Percentiles rank a stretch among this genome's conserved stretches.
Evolutionary conservation across 1,140 invertebrate genomes (phyloP).

Genomic region (Zaprionus ghesquierei): DNA sequence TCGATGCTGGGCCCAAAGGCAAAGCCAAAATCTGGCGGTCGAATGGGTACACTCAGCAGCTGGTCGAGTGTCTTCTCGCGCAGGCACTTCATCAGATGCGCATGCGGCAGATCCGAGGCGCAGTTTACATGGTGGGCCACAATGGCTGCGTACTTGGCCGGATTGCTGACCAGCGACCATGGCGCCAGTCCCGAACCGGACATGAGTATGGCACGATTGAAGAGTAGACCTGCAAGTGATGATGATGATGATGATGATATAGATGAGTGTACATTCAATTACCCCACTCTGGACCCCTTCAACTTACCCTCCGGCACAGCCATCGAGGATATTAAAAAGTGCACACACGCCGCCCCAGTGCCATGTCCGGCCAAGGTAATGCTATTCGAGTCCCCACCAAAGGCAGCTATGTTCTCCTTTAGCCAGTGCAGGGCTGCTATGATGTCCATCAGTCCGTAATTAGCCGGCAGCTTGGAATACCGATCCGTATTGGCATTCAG

Average conservation of each 20-base stretch:
- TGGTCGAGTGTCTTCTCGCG: conserved; percentile 90
- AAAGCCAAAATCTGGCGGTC: conserved; percentile 91
- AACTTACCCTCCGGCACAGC: conserved; percentile 94
- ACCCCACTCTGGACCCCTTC: conserved; percentile 34
- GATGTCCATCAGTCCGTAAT: conserved; percentile 98
- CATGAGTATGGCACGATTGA: conserved; percentile 97
- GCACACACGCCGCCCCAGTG: conserved; percentile 96
- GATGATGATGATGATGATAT: too few species aligned
- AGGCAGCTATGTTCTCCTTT: conserved; percentile 95
- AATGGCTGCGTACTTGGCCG: conserved; percentile 92
- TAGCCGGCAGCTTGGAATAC: conserved; percentile 91
- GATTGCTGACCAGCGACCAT: conserved; percentile 95
- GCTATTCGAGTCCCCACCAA: conserved; percentile 95
- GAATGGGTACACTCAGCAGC: conserved; percentile 89
- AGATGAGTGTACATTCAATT: not conserved
- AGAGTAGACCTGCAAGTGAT: conserved; percentile 89
- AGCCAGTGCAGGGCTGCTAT: conserved; percentile 97
- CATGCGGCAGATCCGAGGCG: conserved; percentile 88
- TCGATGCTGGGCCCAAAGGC: conserved; percentile 96
- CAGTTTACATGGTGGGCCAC: conserved; percentile 94
- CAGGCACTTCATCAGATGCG: conserved; percentile 92
- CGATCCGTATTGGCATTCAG: conserved; percentile 93
- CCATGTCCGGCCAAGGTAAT: conserved; percentile 98
- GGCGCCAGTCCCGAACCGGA: conserved; percentile 96
- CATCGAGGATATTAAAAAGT: conserved; percentile 95